Percentiles rank a stretch among this genome's conserved stretches.
phyloP scores from a whole-genome alignment of 2,888 invertebrate genomes.

The Cantharis nigra region DNA sequence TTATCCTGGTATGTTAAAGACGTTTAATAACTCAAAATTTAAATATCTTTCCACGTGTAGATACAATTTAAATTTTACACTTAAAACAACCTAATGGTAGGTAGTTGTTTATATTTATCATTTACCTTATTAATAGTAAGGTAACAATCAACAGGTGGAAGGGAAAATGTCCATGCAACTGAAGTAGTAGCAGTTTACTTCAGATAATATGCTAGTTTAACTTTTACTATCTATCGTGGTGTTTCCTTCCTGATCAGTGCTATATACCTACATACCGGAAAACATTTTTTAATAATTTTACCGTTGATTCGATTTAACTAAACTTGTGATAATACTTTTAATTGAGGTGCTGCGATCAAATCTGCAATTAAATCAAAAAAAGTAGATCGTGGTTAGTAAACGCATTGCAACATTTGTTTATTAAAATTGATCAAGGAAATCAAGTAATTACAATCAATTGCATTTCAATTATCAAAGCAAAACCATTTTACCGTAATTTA shows the following conservation, averaged over 20 bases:
- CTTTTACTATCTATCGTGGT: background rate
- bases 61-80: background rate
- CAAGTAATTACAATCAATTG: background rate
- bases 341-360: background rate
- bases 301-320: background rate
- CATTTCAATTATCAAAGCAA: background rate
- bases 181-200: background rate
- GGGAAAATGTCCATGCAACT: background rate
- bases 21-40: background rate
- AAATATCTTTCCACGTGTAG: background rate
- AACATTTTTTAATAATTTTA: background rate
- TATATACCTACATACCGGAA: background rate
- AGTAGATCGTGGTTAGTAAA: background rate
- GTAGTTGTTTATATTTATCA: background rate
- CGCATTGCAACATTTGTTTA: background rate
- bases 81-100: background rate
- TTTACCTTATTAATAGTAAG: background rate
- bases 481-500: background rate
- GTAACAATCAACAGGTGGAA: conserved; percentile 7
- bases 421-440: background rate
- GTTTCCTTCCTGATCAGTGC: background rate
- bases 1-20: background rate
- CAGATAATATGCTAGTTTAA: background rate
- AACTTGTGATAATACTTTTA: background rate
- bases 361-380: background rate